Evolutionary conservation across 2,797 vertebrate species (phyloP).

Genomic region (Oophaga sylvatica): DNA sequence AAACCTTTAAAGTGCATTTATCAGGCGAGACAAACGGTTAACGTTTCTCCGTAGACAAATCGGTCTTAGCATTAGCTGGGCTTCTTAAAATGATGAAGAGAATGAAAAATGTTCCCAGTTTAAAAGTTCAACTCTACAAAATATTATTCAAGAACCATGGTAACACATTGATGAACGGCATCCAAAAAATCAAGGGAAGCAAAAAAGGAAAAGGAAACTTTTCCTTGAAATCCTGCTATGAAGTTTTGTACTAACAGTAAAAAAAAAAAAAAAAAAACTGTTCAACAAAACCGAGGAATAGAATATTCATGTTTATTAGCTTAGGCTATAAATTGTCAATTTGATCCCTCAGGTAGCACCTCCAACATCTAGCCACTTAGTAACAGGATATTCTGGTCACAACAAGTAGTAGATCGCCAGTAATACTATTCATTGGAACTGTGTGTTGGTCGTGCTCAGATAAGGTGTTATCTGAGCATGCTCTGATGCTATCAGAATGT

Average conservation of each 20-base stretch:
- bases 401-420: too few species aligned
- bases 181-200: slow-evolving; percentile 1
- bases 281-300: neutral
- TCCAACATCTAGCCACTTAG: neutral
- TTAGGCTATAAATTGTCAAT: neutral
- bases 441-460: too few species aligned
- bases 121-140: slow-evolving; percentile 39
- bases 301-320: neutral
- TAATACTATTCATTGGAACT: too few species aligned
- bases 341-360: neutral
- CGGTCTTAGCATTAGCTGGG: slow-evolving; percentile 5
- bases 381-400: too few species aligned
- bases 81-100: slow-evolving; percentile 9
- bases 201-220: neutral
- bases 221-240: neutral
- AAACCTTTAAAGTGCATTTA: neutral
- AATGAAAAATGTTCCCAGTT: slow-evolving; percentile 38
- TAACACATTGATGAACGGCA: slow-evolving; percentile 26
- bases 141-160: slow-evolving; percentile 51
- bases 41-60: neutral
- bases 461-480: too few species aligned
- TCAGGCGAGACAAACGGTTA: neutral
- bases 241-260: neutral
- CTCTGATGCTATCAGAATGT: too few species aligned
- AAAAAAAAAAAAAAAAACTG: slow-evolving; percentile 2